Percentiles rank a stretch among this genome's conserved stretches.
phyloP scores from a whole-genome alignment of 2,888 invertebrate genomes.

The Merodon equestris region DNA sequence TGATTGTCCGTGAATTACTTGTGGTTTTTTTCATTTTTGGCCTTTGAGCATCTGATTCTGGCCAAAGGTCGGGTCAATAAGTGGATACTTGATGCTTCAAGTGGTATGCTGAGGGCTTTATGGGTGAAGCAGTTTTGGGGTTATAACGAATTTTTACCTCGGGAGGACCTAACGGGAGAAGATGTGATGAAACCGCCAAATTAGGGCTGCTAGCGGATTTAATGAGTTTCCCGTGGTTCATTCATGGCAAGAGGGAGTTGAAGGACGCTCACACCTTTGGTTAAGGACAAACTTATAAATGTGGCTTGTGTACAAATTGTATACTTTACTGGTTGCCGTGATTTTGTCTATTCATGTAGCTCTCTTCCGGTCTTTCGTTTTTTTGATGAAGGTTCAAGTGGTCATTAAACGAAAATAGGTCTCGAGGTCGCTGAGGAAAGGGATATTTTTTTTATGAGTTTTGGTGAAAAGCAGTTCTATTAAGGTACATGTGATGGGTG shows the following conservation, averaged over 20 bases:
- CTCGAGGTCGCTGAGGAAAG: not conserved
- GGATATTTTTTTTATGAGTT: not conserved
- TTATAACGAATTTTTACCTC: constrained; percentile 24
- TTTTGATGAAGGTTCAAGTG: constrained; percentile 23
- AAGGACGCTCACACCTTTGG: constrained; percentile 4
- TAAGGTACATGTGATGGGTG: too few relatives aligned
- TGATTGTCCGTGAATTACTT: not conserved
- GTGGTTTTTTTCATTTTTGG: not conserved
- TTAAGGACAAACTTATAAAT: constrained; percentile 22
- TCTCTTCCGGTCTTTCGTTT: not conserved
- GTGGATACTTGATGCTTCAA: not conserved
- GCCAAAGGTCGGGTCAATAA: too few relatives aligned
- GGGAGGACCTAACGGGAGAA: not conserved
- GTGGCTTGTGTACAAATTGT: constrained; percentile 30
- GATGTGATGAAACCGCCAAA: constrained; percentile 10
- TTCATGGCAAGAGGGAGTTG: not conserved
- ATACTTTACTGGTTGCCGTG: not conserved
- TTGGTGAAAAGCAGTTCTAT: not conserved
- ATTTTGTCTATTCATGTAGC: constrained; percentile 12
- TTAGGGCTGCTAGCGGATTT: constrained; percentile 32
- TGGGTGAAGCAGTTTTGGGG: constrained; percentile 8
- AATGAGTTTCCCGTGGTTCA: constrained; percentile 3
- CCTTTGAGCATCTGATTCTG: too few relatives aligned
- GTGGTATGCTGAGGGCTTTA: constrained; percentile 22
- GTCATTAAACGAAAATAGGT: constrained; percentile 8